A percentile compares a stretch with the other conserved stretches of the same genome.
Evolutionary conservation across 2,888 invertebrate genomes (phyloP).

Genomic region (Drosophila affinis): DNA sequence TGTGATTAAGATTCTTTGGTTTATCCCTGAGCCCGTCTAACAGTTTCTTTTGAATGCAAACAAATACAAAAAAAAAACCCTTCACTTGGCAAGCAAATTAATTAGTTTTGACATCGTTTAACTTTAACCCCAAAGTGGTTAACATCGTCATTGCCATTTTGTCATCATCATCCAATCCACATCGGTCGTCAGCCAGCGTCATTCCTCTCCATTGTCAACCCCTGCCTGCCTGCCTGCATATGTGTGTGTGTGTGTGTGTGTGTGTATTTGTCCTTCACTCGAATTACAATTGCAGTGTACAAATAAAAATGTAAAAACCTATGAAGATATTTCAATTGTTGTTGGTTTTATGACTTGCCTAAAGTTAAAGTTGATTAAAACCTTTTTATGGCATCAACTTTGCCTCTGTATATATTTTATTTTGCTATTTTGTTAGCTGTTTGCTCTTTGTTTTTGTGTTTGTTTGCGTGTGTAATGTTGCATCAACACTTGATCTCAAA

Average conservation of each 20-base stretch:
- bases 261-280: constrained; percentile 41
- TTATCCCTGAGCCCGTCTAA: constrained; percentile 3
- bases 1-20: constrained; percentile 3
- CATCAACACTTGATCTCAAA: constrained; percentile 47
- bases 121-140: constrained; percentile 38
- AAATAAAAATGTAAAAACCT: constrained; percentile 7
- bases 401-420: no score
- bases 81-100: constrained; percentile 31
- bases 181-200: constrained; percentile 8
- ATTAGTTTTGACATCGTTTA: constrained; percentile 43
- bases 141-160: constrained; percentile 23
- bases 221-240: constrained; percentile 2
- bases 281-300: constrained; percentile 30
- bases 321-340: constrained; percentile 25
- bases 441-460: constrained; percentile 2
- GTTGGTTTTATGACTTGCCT: constrained; percentile 39
- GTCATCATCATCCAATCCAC: constrained; percentile 11
- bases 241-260: background rate
- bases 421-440: background rate
- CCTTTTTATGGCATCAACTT: background rate
- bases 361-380: constrained; percentile 9
- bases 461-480: constrained; percentile 1
- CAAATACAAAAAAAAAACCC: constrained; percentile 5
- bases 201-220: constrained; percentile 39
- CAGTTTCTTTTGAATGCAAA: background rate